Evolutionary conservation across 35 echinoderm and acorn worm genomes (phyloP).

Genomic region (Amphiura filiformis): DNA sequence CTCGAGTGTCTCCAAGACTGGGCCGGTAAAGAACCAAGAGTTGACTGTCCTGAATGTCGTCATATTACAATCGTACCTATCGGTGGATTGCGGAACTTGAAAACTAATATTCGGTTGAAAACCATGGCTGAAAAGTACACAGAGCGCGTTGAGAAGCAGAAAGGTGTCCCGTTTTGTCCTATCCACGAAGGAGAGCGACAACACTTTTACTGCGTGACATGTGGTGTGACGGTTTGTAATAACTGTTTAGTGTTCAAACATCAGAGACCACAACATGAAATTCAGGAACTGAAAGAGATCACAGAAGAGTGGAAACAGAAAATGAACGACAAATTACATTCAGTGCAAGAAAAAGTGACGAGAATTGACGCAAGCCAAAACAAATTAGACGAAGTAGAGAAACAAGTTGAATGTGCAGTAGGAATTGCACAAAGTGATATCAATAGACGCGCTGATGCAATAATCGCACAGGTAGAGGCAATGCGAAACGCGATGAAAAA

Average conservation of each 20-base stretch:
- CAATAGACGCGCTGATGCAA: not conserved
- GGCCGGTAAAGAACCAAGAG: not conserved
- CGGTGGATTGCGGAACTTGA: not conserved
- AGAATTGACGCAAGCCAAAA: not conserved
- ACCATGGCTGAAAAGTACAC: not conserved
- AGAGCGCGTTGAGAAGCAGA: not conserved
- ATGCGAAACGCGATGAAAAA: not conserved
- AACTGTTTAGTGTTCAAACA: not conserved
- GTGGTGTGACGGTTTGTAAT: not conserved
- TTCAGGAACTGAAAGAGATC: not conserved
- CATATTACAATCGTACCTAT: not conserved
- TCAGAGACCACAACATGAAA: not conserved
- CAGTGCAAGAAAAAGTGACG: not conserved
- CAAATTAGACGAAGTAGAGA: not conserved
- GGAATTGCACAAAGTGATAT: not conserved
- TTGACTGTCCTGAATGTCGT: not conserved
- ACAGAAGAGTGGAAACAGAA: not conserved
- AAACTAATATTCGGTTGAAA: not conserved
- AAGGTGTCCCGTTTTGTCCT: not conserved
- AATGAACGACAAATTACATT: not conserved
- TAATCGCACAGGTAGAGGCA: not conserved
- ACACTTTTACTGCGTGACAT: not conserved
- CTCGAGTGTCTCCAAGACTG: not conserved
- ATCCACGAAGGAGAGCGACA: not conserved
- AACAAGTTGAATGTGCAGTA: not conserved